Evolutionary conservation across 2,888 invertebrate species (phyloP).

Genomic region (Lobophora halterata): DNA sequence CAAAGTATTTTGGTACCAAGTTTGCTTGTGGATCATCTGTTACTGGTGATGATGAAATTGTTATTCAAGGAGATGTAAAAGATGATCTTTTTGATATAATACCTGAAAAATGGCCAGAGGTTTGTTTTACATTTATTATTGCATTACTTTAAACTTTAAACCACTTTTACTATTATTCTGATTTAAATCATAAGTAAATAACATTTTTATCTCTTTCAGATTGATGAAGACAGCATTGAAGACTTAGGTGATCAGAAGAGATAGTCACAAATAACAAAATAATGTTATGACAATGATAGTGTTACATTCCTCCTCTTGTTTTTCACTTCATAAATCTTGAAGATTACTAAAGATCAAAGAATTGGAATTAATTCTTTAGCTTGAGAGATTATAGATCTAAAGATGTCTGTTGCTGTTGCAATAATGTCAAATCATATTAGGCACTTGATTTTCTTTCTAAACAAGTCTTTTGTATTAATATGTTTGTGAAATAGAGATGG

Average conservation of each 20-base stretch:
- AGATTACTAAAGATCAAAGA: no score
- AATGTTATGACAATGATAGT: slow-evolving; percentile 31
- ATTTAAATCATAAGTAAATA: not conserved
- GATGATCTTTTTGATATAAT: slow-evolving; percentile 99
- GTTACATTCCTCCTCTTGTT: slow-evolving; percentile 40
- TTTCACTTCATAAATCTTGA: no score
- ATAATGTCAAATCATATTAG: no score
- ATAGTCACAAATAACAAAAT: slow-evolving; percentile 69
- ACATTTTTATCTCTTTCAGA: slow-evolving; percentile 31
- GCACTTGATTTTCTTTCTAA: no score
- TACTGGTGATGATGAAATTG: slow-evolving; percentile 99
- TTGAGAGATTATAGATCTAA: no score
- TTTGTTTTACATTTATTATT: no score
- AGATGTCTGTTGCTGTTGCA: no score
- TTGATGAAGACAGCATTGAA: slow-evolving; percentile 95
- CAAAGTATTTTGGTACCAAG: slow-evolving; percentile 97
- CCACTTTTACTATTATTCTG: no score
- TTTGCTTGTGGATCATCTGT: slow-evolving; percentile 99
- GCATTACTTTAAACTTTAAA: no score
- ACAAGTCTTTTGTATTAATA: no score
- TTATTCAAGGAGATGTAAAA: slow-evolving; percentile 99
- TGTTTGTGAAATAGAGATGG: slow-evolving; percentile 36
- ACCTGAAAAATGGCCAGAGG: slow-evolving; percentile 99
- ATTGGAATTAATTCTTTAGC: no score
- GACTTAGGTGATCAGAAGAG: slow-evolving; percentile 96